Evolutionary conservation across 2,797 vertebrate genomes (phyloP).

Genomic region (Helicolenus hilgendorfi): DNA sequence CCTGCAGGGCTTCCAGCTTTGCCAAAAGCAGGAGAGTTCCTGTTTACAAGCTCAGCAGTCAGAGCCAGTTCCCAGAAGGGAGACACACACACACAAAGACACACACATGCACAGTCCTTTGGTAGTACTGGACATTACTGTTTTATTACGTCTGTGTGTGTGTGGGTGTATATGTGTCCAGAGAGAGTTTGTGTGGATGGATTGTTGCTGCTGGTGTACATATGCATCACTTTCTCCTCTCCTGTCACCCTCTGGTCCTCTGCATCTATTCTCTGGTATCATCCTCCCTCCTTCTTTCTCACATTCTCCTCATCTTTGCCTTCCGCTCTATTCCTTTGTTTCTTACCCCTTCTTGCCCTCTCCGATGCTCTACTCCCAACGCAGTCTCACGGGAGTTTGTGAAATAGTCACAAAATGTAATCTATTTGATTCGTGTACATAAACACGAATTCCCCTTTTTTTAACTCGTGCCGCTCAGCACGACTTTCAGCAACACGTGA

Average conservation of each 20-base stretch:
- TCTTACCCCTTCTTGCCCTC: background rate
- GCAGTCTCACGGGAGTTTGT: fast-evolving
- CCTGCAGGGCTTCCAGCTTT: conserved; percentile 60
- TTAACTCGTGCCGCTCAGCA: too few species aligned
- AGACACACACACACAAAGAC: conserved; percentile 10
- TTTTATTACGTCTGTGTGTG: conserved; percentile 9
- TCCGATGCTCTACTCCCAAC: background rate
- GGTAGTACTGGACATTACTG: conserved; percentile 23
- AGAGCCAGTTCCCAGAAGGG: conserved; percentile 65
- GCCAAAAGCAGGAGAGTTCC: conserved; percentile 69
- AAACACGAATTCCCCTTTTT: too few species aligned
- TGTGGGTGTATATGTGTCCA: conserved; percentile 4
- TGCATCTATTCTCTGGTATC: background rate
- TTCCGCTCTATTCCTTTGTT: background rate
- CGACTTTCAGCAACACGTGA: too few species aligned
- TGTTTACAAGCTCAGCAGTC: conserved; percentile 76
- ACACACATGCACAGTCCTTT: conserved; percentile 13
- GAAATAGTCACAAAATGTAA: too few species aligned
- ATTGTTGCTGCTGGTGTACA: conserved; percentile 7
- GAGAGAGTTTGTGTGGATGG: conserved; percentile 1
- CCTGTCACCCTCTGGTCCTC: conserved; percentile 5
- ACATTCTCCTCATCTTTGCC: background rate
- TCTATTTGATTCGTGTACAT: too few species aligned
- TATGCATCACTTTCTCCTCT: conserved; percentile 31
- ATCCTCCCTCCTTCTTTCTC: background rate